Evolutionary conservation across 2,113 vertebrate genomes (phyloP), one percentile per base, ranked within the genome.

Genomic region (Cranoglanis bouderius): DNA sequence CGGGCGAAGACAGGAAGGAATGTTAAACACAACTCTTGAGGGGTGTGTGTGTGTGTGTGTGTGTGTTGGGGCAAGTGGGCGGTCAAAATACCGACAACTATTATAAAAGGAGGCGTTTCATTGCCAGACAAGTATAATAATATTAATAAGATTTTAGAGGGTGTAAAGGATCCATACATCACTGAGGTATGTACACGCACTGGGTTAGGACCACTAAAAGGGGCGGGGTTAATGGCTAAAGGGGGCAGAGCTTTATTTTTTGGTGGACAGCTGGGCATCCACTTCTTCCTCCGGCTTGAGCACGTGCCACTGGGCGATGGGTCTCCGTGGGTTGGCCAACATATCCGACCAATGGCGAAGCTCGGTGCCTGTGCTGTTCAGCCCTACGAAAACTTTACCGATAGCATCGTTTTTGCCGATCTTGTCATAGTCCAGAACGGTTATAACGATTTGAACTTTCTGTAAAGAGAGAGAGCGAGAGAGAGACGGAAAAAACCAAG

Each of bases 341-440:
- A 99, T 99, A 94, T 99, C 98, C 89, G 98, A 99, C 98, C 98
- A 99, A 85, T 99, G 98, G 93, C 98, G 97, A 88, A 99, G 96
- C 97, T 99, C 98, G 0, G 98, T 98, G 0, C 98, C 98, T 0
- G 98, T 96, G 96, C 98, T 98, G 93, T 99, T 99, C 93, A 99
- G 98, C 95, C 98, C 98, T 95, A 99, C 98, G 95, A 99, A 99
- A 85, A 99, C 98, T 90, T 99, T 99, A 82, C 98, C 98, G 92
- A 99, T 99, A 93, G 98, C 98, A 95, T 99, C 98, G 7, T 99
- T 99, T 96, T 99, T 99, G 95, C 98, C 98, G 95, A 99, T 99
- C 97, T 99, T 99, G 97, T 99, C 98, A 97, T 99, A 99, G 98
- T 99, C 98, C 97, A 99, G 98, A 96, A 99, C 98, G 94, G 98